phyloP scores from a whole-genome alignment of 2,888 invertebrate genomes.

The Trachelus tabidus region DNA sequence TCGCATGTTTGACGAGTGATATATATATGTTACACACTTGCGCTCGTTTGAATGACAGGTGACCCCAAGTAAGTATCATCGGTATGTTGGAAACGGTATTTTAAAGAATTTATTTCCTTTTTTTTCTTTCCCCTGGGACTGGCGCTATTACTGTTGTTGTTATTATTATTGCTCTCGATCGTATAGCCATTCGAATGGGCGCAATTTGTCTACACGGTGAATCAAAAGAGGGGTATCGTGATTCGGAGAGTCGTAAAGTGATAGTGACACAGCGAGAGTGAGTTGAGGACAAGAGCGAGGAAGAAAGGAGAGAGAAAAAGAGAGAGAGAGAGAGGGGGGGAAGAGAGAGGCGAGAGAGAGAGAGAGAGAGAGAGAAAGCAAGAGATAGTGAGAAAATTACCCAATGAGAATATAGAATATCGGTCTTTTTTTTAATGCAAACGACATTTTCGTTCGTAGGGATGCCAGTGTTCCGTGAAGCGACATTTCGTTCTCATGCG shows the following conservation, averaged over 20 bases:
- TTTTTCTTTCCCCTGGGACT: too few species aligned
- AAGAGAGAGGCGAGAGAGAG: not conserved
- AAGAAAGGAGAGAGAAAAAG: too few species aligned
- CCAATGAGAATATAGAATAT: slow-evolving; percentile 9
- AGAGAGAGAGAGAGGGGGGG: not conserved
- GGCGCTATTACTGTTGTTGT: not conserved
- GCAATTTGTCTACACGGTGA: not conserved
- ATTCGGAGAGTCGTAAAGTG: not conserved
- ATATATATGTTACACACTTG: not conserved
- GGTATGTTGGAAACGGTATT: not conserved
- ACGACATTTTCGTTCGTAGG: not conserved
- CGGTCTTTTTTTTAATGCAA: not conserved
- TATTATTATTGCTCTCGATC: not conserved
- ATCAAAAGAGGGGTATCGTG: not conserved
- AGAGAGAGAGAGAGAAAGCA: not conserved
- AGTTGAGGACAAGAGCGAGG: slow-evolving; percentile 5
- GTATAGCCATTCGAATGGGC: not conserved
- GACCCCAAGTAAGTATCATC: not conserved
- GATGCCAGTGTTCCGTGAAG: not conserved
- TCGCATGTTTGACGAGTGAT: not conserved
- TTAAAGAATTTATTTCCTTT: too few species aligned
- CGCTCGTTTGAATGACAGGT: not conserved
- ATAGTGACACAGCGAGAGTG: slow-evolving; percentile 10
- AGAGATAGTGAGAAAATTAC: slow-evolving; percentile 13
- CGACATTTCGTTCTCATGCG: not conserved